These are phyloP conservation scores for Mesochorus sp. DNA, from an alignment of 2,888 invertebrate species.

Conservation along the genomic window DNA sequence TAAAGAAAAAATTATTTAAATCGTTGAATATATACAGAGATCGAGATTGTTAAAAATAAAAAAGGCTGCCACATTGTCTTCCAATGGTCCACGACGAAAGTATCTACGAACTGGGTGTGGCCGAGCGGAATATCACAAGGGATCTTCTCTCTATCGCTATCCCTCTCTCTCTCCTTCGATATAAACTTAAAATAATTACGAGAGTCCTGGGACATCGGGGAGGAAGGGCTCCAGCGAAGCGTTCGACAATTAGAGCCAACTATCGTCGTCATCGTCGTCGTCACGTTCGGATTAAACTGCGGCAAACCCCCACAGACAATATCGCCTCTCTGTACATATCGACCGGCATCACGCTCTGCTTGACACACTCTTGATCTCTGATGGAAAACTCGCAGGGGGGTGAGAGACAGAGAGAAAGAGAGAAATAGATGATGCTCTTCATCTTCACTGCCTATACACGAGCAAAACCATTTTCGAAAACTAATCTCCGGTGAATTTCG, in stretches of 20 bases:
- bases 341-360: constrained; percentile 63
- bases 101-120: neutral
- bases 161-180: neutral
- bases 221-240: constrained; percentile 70
- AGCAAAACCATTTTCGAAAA: constrained; percentile 28
- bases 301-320: constrained; percentile 18
- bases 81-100: no score
- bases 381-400: neutral
- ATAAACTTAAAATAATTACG: neutral
- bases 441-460: constrained; percentile 30
- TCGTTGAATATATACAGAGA: no score
- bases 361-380: constrained; percentile 45
- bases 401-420: neutral
- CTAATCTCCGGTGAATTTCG: constrained; percentile 14
- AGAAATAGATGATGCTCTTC: no score
- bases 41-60: no score
- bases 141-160: no score
- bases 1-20: neutral
- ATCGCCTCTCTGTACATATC: neutral
- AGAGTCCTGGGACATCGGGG: constrained; percentile 12
- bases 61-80: no score
- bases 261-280: constrained; percentile 51
- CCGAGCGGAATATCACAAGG: no score
- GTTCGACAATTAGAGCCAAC: constrained; percentile 64
- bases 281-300: constrained; percentile 33